Evolutionary conservation across 2,797 vertebrate genomes (phyloP).

Genomic region (Pelochelys cantorii): DNA sequence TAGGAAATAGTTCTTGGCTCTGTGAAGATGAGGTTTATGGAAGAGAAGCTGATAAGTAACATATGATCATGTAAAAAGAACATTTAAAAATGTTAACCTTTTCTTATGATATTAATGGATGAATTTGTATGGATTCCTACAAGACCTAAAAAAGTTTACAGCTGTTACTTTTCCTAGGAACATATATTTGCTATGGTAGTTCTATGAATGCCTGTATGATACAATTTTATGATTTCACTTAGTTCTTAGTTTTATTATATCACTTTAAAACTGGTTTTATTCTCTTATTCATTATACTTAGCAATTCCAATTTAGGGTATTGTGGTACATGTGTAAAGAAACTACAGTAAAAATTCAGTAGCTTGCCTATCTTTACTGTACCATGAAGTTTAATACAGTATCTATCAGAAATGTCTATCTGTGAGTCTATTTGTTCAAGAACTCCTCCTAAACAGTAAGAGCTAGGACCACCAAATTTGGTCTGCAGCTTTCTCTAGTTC

Average conservation of each 20-base stretch:
- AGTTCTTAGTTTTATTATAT: not conserved
- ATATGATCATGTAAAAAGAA: slow-evolving; percentile 4
- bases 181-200: not conserved
- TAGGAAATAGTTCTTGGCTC: not conserved
- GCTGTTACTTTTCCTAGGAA: slow-evolving; percentile 29
- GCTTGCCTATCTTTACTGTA: not conserved
- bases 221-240: not conserved
- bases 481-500: too few relatives aligned
- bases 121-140: slow-evolving; percentile 10
- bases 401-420: too few relatives aligned
- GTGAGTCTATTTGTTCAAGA: too few relatives aligned
- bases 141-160: slow-evolving; percentile 29
- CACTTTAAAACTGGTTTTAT: not conserved
- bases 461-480: too few relatives aligned
- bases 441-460: too few relatives aligned
- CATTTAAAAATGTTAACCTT: slow-evolving; percentile 30
- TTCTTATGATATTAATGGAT: slow-evolving; percentile 36
- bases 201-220: not conserved
- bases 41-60: slow-evolving; percentile 43
- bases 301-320: not conserved
- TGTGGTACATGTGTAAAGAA: not conserved
- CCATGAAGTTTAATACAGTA: not conserved
- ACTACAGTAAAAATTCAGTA: not conserved
- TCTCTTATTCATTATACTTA: not conserved
- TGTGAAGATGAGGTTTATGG: not conserved